Evolutionary conservation across 2,888 invertebrate species (phyloP), one percentile per base, ranked within the genome.

Genomic region (Phorcus lineatus): DNA sequence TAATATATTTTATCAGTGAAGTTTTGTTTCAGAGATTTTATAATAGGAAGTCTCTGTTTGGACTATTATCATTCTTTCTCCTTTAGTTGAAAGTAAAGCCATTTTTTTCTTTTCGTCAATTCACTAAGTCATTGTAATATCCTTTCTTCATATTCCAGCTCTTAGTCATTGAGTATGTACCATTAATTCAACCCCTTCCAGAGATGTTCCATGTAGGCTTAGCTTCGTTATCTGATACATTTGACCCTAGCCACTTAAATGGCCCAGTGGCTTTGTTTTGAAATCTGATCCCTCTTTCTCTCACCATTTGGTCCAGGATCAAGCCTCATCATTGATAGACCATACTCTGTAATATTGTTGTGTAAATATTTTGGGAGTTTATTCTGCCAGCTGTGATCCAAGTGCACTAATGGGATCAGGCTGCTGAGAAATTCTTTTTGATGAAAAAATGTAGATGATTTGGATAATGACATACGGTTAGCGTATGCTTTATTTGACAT

Each of bases 241-340:
- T 62, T 62, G 62, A 62, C 62, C 47, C 47, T 28, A 6, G 28
- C 28, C 0, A 28, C 28, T 22, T 62, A 24, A 28, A 62, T 62
- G 62, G 28, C 62, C 62, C 62, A 28, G 62, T 62, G 62, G 62
- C 28, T 62, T 62, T 62, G 62, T 62, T 62, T 62, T 62, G 62
- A 62, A 24, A 62, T 24, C 28, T 62, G 62, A 62, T 19, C 62
- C 24, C 17, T 24, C 24, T 24, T 28, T 28, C 62, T 62, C 24
- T 28, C 28, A 28, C 62, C n/a, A 17, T 62, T 13, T 62, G 16
- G 62, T 28, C 62, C 62, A 28, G 28, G 62, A 28, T 62, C 28
- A 28, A 62, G n/a, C n/a, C 62, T 28, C 24, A 3, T 24, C 24
- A 62, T 16, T 28, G 62, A 62, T 62, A 28, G 62, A 28, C 16